A percentile compares a stretch with the other conserved stretches of the same genome.
phyloP scores from a whole-genome alignment of 2,888 invertebrate species.

The Macaria liturata region DNA sequence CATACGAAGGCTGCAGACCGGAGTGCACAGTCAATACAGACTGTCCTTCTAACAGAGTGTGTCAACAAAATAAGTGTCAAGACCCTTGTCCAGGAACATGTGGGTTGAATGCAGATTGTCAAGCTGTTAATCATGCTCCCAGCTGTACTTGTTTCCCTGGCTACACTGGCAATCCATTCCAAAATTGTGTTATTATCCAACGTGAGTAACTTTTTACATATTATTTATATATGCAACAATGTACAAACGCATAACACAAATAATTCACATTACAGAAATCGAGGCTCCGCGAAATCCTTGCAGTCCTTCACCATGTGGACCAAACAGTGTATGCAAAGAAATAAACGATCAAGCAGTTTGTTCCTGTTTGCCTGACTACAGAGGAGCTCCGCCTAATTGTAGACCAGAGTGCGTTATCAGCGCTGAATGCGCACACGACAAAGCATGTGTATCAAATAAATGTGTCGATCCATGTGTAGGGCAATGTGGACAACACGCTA shows the following conservation, averaged over 20 bases:
- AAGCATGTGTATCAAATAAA: conserved; percentile 87
- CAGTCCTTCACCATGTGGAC: conserved; percentile 91
- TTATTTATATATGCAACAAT: too few species aligned
- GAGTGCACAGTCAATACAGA: conserved; percentile 90
- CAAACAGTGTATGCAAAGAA: conserved; percentile 91
- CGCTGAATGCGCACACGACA: conserved; percentile 86
- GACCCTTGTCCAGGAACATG: conserved; percentile 91
- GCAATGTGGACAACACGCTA: conserved; percentile 88
- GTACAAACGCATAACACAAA: too few species aligned
- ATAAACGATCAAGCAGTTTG: conserved; percentile 88
- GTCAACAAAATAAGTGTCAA: conserved; percentile 88
- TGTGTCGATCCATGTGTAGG: conserved; percentile 89
- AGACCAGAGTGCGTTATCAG: conserved; percentile 89
- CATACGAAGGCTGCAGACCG: conserved; percentile 88
- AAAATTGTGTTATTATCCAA: conserved; percentile 58
- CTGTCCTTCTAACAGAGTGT: conserved; percentile 88
- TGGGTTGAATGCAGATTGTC: conserved; percentile 88
- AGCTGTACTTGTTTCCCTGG: conserved; percentile 86
- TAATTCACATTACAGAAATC: conserved; percentile 51
- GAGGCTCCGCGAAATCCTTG: conserved; percentile 83
- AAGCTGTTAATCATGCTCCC: conserved; percentile 88
- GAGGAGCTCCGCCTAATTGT: conserved; percentile 87
- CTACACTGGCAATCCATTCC: conserved; percentile 85
- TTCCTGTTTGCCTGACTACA: conserved; percentile 86
- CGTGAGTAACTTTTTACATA: conserved; percentile 47